phyloP scores from a whole-genome alignment of 2,113 vertebrate genomes.

The Sclerurus mexicanus region DNA sequence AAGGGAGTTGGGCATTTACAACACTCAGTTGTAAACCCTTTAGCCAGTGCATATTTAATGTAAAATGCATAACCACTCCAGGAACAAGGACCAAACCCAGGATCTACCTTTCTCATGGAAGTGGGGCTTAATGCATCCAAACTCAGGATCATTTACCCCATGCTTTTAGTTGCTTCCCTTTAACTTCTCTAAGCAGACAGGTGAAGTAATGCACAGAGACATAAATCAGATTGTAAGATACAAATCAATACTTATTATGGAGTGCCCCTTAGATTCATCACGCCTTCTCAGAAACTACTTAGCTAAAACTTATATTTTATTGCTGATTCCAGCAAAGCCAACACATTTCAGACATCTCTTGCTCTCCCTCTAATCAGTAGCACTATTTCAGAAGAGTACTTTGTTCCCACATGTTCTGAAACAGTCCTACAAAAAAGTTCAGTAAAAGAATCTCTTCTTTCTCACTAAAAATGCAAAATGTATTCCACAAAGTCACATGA shows the following conservation, averaged over 20 bases:
- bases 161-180: conserved; percentile 36
- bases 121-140: conserved; percentile 34
- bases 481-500: neutral
- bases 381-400: neutral
- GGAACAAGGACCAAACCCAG: neutral
- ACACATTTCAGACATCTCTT: neutral
- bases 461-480: neutral
- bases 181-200: conserved; percentile 43
- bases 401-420: neutral
- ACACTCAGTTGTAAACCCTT: neutral
- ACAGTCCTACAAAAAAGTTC: neutral
- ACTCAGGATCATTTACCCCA: neutral
- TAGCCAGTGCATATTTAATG: neutral
- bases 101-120: neutral
- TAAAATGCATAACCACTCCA: neutral
- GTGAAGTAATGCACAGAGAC: conserved; percentile 41
- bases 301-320: conserved; percentile 34
- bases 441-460: neutral
- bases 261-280: conserved; percentile 27
- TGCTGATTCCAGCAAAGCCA: conserved; percentile 39
- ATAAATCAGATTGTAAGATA: conserved; percentile 49
- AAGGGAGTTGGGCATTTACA: neutral
- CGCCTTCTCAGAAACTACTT: conserved; percentile 53
- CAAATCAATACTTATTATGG: conserved; percentile 60
- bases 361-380: neutral